These are phyloP conservation scores for Melieria picta DNA, from an alignment of 2,888 invertebrate genomes.

Conservation along the genomic window DNA sequence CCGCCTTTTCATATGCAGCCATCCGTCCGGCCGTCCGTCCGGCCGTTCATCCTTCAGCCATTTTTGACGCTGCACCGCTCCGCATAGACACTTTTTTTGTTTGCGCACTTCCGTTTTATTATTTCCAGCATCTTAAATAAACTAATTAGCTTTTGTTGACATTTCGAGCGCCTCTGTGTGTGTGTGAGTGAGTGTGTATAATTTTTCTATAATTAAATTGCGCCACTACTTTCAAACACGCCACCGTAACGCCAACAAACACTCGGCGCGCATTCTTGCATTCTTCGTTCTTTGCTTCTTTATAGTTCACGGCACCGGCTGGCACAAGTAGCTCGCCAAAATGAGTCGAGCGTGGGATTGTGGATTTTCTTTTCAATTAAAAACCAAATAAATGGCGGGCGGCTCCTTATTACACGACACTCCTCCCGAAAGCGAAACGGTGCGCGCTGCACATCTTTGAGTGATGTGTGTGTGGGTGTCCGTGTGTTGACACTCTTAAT, in stretches of 20 bases:
- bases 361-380: constrained; percentile 29
- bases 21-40: too few species aligned
- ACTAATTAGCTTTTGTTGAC: constrained; percentile 49
- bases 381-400: constrained; percentile 23
- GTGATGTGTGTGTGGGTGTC: background rate
- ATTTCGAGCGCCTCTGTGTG: constrained; percentile 20
- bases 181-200: background rate
- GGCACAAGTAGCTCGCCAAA: constrained; percentile 7
- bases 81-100: constrained; percentile 2
- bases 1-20: too few species aligned
- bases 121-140: constrained; percentile 52
- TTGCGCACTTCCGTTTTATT: constrained; percentile 40
- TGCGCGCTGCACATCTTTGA: too few species aligned
- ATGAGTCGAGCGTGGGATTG: background rate
- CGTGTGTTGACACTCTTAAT: constrained; percentile 25
- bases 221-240: constrained; percentile 19
- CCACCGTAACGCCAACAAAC: background rate
- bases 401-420: constrained; percentile 15
- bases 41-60: too few species aligned
- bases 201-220: constrained; percentile 23
- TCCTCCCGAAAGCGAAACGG: too few species aligned
- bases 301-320: background rate
- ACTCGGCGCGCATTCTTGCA: background rate
- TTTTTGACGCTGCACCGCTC: too few species aligned
- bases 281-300: background rate